phyloP scores from a whole-genome alignment of 2,797 vertebrate species.

The Eupleurogrammus muticus region DNA sequence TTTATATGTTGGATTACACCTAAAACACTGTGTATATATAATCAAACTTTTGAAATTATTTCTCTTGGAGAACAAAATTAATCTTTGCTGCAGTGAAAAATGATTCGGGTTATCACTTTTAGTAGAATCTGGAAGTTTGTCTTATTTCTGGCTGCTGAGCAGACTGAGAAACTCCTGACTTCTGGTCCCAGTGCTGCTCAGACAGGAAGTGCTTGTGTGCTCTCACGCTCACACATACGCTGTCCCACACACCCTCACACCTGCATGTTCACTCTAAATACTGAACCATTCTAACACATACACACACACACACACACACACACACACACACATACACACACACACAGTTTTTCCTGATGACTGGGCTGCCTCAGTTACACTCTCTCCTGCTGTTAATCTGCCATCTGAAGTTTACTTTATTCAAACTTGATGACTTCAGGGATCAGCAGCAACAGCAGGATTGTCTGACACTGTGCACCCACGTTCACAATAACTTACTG shows the following conservation, averaged over 20 bases:
- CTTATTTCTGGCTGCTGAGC: constrained; percentile 36
- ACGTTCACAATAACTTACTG: constrained; percentile 49
- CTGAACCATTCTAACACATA: constrained; percentile 4
- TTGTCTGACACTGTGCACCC: constrained; percentile 15
- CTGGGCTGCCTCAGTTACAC: constrained; percentile 39
- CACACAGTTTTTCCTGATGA: constrained; percentile 21
- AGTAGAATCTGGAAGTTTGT: constrained; percentile 28
- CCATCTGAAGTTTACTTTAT: constrained; percentile 42
- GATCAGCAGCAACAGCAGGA: constrained; percentile 37
- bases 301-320: constrained; percentile 1
- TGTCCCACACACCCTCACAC: constrained; percentile 24
- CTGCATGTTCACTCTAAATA: constrained; percentile 4
- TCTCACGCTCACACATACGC: constrained; percentile 29
- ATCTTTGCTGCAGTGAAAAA: constrained; percentile 6
- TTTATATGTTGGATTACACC: not conserved
- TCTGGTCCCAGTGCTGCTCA: constrained; percentile 59
- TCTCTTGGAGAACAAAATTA: constrained; percentile 7
- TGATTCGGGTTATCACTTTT: constrained; percentile 13
- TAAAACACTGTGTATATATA: not conserved
- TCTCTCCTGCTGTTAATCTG: constrained; percentile 40
- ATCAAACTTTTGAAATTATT: constrained; percentile 9
- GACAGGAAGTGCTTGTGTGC: constrained; percentile 67
- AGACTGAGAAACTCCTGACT: constrained; percentile 47
- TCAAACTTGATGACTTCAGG: constrained; percentile 30
- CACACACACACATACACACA: constrained; percentile 3